Conservation (phyloP, 2,113 vertebrate species). For the Caranx ignobilis region DNA sequence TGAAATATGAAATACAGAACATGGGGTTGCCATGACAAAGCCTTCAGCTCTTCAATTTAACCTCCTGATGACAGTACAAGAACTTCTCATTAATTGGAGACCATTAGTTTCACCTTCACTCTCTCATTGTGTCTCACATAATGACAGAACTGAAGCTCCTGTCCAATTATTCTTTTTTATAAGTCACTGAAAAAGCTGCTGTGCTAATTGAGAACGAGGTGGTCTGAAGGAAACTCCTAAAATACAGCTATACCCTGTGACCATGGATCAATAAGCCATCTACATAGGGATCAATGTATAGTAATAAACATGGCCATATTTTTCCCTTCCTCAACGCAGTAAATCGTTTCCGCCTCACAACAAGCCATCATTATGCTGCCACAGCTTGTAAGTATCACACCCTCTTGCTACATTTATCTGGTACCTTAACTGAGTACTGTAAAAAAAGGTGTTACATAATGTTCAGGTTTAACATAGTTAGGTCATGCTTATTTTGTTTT, state of each 20-base stretch:
- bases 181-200: background rate
- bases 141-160: conserved; percentile 20
- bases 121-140: conserved; percentile 5
- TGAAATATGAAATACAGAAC: background rate
- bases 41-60: no score
- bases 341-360: conserved; percentile 15
- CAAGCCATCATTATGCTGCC: background rate
- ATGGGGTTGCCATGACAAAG: background rate
- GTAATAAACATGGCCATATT: conserved; percentile 34
- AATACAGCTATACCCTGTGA: background rate
- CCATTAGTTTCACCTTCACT: background rate
- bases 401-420: background rate
- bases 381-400: background rate
- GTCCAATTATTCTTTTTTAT: conserved; percentile 39
- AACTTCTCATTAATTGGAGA: conserved; percentile 15
- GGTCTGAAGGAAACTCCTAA: conserved; percentile 9
- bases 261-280: conserved; percentile 50
- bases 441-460: background rate
- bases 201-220: conserved; percentile 14
- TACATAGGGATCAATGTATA: conserved; percentile 44
- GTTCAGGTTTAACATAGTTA: background rate
- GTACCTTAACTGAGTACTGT: background rate
- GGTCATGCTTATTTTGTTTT: conserved; percentile 7
- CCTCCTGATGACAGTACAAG: background rate
- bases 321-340: background rate